Evolutionary conservation across 2,113 vertebrate species (phyloP).

Genomic region (Anser brachyrhynchus): DNA sequence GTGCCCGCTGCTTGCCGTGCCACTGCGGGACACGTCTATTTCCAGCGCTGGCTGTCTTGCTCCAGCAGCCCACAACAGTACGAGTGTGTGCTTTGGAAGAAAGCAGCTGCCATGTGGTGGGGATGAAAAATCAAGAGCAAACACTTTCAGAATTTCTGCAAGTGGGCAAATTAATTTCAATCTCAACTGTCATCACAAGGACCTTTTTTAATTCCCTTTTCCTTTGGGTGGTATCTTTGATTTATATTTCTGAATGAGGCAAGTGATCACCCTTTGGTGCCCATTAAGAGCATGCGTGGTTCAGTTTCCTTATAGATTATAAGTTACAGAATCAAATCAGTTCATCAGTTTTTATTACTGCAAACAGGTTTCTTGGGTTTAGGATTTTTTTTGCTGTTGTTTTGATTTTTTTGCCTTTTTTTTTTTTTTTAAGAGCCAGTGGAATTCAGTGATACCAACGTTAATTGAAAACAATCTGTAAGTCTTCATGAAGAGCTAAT

Average conservation of each 20-base stretch:
- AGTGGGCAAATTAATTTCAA: slow-evolving; percentile 64
- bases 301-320: background rate
- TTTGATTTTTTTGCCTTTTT: background rate
- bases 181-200: slow-evolving; percentile 57
- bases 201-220: slow-evolving; percentile 31
- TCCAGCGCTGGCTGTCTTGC: background rate
- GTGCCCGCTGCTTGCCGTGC: background rate
- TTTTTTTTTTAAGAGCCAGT: background rate
- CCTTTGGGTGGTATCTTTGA: slow-evolving; percentile 58
- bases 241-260: slow-evolving; percentile 17
- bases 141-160: slow-evolving; percentile 60
- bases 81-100: slow-evolving; percentile 30
- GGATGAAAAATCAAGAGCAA: slow-evolving; percentile 51
- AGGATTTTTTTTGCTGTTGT: background rate
- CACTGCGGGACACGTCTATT: fast-evolving
- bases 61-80: background rate
- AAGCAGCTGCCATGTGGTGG: slow-evolving; percentile 37
- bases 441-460: background rate
- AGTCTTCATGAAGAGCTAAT: background rate
- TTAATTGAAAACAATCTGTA: background rate
- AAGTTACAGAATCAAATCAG: background rate
- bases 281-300: background rate
- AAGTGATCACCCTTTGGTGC: background rate
- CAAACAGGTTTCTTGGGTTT: background rate
- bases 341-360: background rate